Percentiles rank a stretch among this genome's conserved stretches.
Conservation (phyloP, 2,888 invertebrate species). For the Hartigia nigra region DNA sequence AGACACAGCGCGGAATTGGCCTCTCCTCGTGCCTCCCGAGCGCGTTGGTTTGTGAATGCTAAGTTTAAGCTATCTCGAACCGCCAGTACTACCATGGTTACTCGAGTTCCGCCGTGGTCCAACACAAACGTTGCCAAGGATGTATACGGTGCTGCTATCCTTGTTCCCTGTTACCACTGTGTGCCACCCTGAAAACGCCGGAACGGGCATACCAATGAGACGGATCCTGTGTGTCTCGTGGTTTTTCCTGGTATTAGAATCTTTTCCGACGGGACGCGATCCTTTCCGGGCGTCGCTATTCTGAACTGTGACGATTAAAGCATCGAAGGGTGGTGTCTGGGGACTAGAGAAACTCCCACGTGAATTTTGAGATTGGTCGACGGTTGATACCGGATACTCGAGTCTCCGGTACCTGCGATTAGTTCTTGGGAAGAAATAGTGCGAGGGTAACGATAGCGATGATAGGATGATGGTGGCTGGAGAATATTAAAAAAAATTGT, state of each 20-base stretch:
- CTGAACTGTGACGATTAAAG: neutral
- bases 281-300: neutral
- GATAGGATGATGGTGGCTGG: no score
- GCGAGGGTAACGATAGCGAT: neutral
- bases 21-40: constrained; percentile 29
- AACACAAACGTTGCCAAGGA: constrained; percentile 14
- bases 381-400: neutral
- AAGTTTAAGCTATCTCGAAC: constrained; percentile 54
- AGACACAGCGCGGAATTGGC: constrained; percentile 50
- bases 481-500: neutral
- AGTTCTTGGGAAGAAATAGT: neutral
- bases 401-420: no score
- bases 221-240: constrained; percentile 27
- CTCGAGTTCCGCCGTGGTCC: constrained; percentile 35
- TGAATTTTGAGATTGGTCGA: neutral
- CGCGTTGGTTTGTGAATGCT: constrained; percentile 58
- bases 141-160: constrained; percentile 9
- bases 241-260: constrained; percentile 31
- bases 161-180: constrained; percentile 26
- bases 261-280: neutral
- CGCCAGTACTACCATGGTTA: constrained; percentile 13
- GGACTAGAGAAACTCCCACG: neutral
- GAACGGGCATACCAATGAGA: constrained; percentile 57
- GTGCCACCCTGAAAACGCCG: constrained; percentile 38
- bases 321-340: neutral